A percentile compares a stretch with the other conserved stretches of the same genome.
These are phyloP conservation scores for Huso huso DNA, from an alignment of 2,797 vertebrate species.

Conservation along the genomic window DNA sequence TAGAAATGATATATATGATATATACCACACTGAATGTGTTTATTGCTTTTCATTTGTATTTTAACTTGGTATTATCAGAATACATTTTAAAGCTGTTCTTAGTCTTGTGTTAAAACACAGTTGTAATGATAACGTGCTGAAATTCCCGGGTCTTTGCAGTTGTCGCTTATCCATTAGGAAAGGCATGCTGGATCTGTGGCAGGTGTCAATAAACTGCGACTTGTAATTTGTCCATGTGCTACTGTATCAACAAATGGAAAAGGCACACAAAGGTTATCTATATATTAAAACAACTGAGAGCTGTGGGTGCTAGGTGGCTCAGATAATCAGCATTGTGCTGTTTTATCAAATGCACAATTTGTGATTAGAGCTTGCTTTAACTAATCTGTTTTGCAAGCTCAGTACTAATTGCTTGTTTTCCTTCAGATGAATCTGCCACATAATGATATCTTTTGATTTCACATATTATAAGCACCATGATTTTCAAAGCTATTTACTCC, in stretches of 20 bases:
- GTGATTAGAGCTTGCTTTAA: too few species aligned
- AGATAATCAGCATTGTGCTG: neutral
- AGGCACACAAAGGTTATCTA: neutral
- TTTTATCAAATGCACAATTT: too few species aligned
- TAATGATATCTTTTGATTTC: too few species aligned
- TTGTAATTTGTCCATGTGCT: constrained; percentile 18
- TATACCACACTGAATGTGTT: too few species aligned
- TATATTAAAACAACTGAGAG: neutral
- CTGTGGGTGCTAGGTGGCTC: neutral
- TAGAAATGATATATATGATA: too few species aligned
- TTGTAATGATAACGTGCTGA: constrained; percentile 38
- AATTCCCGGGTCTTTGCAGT: constrained; percentile 34
- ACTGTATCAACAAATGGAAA: constrained; percentile 18
- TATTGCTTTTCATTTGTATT: too few species aligned
- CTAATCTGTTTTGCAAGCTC: too few species aligned
- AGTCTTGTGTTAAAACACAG: constrained; percentile 21
- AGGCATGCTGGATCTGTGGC: constrained; percentile 25
- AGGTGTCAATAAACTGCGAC: constrained; percentile 22
- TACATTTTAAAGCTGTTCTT: neutral
- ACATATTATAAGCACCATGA: too few species aligned
- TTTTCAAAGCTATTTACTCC: too few species aligned
- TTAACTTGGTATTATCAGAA: too few species aligned
- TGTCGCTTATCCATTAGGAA: constrained; percentile 28
- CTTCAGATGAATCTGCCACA: too few species aligned
- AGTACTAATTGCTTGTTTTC: too few species aligned